Conservation (phyloP, 2,113 vertebrate genomes). For the Ornithorhynchus anatinus region DNA sequence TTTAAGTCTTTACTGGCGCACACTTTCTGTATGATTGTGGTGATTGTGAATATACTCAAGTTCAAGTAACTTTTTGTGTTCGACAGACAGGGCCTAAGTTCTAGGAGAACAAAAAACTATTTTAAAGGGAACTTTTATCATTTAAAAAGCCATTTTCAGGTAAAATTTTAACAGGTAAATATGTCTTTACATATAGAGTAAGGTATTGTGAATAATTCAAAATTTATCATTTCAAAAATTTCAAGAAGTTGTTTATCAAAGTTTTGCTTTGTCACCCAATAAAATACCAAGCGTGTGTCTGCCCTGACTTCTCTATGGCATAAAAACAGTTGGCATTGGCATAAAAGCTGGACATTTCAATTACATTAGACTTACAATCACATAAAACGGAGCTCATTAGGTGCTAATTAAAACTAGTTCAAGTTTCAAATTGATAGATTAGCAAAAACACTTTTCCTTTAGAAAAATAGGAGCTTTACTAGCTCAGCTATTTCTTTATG, state of each 20-base stretch:
- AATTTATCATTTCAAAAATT: rapidly evolving
- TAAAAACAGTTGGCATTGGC: too few relatives aligned
- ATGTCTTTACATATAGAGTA: neutral
- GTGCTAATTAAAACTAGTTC: too few relatives aligned
- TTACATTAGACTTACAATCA: too few relatives aligned
- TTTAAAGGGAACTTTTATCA: too few relatives aligned
- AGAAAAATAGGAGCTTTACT: too few relatives aligned
- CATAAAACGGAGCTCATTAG: too few relatives aligned
- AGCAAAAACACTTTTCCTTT: too few relatives aligned
- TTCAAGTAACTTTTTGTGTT: neutral
- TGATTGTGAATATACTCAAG: neutral
- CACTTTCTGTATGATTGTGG: neutral
- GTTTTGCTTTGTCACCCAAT: neutral
- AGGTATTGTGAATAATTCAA: constrained; percentile 1
- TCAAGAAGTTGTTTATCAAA: neutral
- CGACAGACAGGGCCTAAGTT: neutral
- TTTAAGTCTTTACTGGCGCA: neutral
- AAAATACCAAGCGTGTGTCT: too few relatives aligned
- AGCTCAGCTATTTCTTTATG: too few relatives aligned
- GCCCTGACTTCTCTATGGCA: neutral
- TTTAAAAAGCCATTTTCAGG: neutral
- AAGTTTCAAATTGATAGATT: too few relatives aligned
- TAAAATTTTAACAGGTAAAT: neutral
- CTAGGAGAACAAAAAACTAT: neutral
- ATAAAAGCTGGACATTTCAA: too few relatives aligned